These are phyloP conservation scores for Ibycter americanus DNA, from an alignment of 2,797 vertebrate genomes.

Conservation along the genomic window DNA sequence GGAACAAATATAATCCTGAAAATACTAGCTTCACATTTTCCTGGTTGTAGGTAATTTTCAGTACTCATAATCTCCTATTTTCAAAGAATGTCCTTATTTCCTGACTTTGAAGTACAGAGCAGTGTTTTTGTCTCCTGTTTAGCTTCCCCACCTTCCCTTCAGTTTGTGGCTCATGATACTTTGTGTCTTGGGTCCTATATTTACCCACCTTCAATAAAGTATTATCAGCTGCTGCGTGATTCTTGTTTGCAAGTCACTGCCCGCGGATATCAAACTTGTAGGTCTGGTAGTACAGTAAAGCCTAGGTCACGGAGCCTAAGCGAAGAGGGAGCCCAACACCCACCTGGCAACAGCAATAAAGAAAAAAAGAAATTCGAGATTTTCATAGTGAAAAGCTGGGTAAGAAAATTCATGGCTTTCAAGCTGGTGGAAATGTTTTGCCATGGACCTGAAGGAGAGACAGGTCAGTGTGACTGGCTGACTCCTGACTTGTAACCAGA, in stretches of 20 bases:
- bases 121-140: conserved; percentile 14
- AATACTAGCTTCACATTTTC: conserved; percentile 38
- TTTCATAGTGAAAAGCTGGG: conserved; percentile 10
- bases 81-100: conserved; percentile 49
- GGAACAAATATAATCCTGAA: conserved; percentile 52
- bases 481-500: not conserved
- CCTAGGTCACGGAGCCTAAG: not conserved
- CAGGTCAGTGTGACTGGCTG: not conserved
- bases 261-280: not conserved
- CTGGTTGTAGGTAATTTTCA: conserved; percentile 58
- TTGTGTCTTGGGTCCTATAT: not conserved
- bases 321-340: conserved; percentile 1
- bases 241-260: conserved; percentile 11
- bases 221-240: not conserved
- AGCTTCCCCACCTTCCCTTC: not conserved
- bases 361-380: not conserved
- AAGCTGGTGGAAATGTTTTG: not conserved
- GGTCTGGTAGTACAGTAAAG: not conserved
- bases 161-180: not conserved
- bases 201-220: not conserved
- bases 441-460: not conserved
- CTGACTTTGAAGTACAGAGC: conserved; percentile 53
- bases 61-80: conserved; percentile 18
- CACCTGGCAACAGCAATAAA: not conserved
- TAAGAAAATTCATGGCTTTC: conserved; percentile 14